These are phyloP conservation scores for Ganaspis brasiliensis DNA, from an alignment of 2,888 invertebrate species.

Conservation along the genomic window DNA sequence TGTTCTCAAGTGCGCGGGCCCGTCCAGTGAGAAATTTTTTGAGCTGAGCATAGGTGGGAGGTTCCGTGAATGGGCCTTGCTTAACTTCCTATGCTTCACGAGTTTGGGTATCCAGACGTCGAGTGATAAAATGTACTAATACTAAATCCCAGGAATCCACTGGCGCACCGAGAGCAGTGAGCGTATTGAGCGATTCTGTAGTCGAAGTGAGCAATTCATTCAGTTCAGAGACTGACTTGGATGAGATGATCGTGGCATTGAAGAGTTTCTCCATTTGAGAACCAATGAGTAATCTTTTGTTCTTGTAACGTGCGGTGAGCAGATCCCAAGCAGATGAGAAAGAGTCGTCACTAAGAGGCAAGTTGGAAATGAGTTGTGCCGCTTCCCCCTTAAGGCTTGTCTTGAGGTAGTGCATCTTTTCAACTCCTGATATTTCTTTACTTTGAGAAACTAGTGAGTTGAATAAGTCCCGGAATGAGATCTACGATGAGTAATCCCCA, in stretches of 20 bases:
- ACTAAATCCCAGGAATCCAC: constrained; percentile 52
- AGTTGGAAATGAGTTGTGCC: background rate
- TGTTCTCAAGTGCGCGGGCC: background rate
- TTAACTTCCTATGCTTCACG: constrained; percentile 50
- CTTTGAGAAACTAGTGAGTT: background rate
- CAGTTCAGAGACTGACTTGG: background rate
- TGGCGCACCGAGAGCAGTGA: constrained; percentile 3
- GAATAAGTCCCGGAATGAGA: background rate
- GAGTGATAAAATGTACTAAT: constrained; percentile 42
- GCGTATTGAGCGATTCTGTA: background rate
- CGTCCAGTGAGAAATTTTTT: constrained; percentile 43
- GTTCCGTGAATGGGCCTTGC: constrained; percentile 39
- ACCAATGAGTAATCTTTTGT: background rate
- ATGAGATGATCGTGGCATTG: background rate
- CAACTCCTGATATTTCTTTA: background rate
- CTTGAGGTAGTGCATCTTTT: background rate
- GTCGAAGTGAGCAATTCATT: background rate
- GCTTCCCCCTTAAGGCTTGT: background rate
- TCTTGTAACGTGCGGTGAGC: background rate
- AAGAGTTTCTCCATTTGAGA: background rate
- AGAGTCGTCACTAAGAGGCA: background rate
- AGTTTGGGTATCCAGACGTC: constrained; percentile 46
- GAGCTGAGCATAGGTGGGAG: constrained; percentile 47
- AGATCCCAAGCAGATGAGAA: background rate
- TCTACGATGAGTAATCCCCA: background rate